Evolutionary conservation across 53 echinoderm and acorn worm species (phyloP).

Genomic region (Echinarachnius parma): DNA sequence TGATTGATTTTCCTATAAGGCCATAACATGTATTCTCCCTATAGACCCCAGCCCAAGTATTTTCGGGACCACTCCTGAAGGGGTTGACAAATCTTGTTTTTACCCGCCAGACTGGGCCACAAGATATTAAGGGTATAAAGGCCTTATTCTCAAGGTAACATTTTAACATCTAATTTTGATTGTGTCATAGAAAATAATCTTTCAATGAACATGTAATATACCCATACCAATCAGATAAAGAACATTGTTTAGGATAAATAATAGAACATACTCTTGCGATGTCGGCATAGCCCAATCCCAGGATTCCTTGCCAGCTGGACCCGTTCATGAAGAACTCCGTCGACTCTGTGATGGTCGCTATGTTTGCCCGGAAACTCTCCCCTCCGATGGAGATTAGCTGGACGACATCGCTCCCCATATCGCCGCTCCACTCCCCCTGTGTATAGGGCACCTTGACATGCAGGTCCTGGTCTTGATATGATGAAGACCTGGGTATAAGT

Average conservation of each 20-base stretch:
- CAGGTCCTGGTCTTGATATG: constrained; percentile 57
- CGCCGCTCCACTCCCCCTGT: constrained; percentile 85
- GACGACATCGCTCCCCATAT: constrained; percentile 65
- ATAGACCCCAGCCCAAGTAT: too few species aligned
- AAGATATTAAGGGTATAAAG: too few species aligned
- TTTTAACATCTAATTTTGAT: too few species aligned
- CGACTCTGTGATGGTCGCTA: constrained; percentile 78
- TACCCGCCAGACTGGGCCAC: too few species aligned
- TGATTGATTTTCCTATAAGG: too few species aligned
- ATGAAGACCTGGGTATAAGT: constrained; percentile 54
- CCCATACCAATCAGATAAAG: too few species aligned
- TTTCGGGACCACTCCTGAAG: too few species aligned
- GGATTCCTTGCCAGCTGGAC: constrained; percentile 93
- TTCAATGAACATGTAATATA: background rate
- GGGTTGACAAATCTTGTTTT: too few species aligned
- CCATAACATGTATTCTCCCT: too few species aligned
- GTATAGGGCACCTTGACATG: constrained; percentile 83
- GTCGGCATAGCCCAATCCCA: constrained; percentile 81
- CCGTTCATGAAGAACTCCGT: constrained; percentile 86
- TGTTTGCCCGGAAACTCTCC: constrained; percentile 59
- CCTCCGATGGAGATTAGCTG: constrained; percentile 58
- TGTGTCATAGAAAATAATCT: background rate
- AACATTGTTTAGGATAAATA: too few species aligned
- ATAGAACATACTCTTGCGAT: constrained; percentile 75
- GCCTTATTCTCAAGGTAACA: too few species aligned